Evolutionary conservation across 2,113 vertebrate genomes (phyloP).

Genomic region (Bufo gargarizans): DNA sequence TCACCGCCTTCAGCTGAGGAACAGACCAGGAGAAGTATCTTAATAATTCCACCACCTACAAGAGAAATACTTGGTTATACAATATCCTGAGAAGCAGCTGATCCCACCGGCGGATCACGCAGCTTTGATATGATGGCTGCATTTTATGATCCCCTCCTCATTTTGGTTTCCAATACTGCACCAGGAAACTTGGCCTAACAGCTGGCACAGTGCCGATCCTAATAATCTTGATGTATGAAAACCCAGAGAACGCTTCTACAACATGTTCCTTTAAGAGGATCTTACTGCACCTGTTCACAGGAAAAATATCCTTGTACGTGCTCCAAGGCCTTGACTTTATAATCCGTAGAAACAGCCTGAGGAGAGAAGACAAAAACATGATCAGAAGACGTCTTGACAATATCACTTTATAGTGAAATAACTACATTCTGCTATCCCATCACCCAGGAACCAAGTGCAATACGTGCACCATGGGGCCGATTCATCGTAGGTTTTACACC

Average conservation of each 20-base stretch:
- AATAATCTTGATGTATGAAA: neutral
- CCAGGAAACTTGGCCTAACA: neutral
- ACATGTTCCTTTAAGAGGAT: neutral
- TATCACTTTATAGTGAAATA: too few relatives aligned
- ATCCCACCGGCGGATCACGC: neutral
- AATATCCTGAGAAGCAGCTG: neutral
- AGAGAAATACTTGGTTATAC: conserved; percentile 25
- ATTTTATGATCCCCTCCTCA: too few relatives aligned
- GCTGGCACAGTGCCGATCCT: neutral
- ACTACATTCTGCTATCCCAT: too few relatives aligned
- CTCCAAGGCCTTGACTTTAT: conserved; percentile 94
- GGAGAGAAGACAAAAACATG: conserved; percentile 44
- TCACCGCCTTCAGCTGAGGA: conserved; percentile 95
- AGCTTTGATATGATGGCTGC: neutral
- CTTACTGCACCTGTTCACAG: conserved; percentile 88
- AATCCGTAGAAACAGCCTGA: conserved; percentile 95
- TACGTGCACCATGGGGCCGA: too few relatives aligned
- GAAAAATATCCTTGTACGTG: conserved; percentile 98
- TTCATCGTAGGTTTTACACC: too few relatives aligned
- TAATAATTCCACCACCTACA: conserved; percentile 92
- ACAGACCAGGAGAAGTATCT: conserved; percentile 98
- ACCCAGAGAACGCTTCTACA: neutral
- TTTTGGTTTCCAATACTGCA: too few relatives aligned
- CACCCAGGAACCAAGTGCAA: too few relatives aligned
- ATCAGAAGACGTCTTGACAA: neutral